Conservation (phyloP, 2,888 invertebrate genomes). For the Tachina grossa region DNA sequence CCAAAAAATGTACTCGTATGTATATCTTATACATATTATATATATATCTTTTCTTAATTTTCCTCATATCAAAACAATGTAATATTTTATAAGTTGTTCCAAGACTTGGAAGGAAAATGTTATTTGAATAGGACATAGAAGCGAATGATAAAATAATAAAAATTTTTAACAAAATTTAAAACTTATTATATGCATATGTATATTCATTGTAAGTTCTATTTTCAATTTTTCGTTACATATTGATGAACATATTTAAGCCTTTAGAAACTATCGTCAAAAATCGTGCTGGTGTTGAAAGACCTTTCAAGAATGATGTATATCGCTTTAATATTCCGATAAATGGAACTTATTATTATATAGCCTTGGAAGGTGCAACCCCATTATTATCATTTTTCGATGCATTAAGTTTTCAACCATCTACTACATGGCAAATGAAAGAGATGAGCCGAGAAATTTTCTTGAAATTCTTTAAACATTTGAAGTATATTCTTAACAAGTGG, state of each 20-base stretch:
- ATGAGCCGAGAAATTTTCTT: slow-evolving; percentile 79
- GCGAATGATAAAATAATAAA: too few relatives aligned
- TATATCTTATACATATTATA: too few relatives aligned
- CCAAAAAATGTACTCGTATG: too few relatives aligned
- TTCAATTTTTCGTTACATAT: not conserved
- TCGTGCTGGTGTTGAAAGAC: slow-evolving; percentile 79
- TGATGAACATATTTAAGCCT: slow-evolving; percentile 68
- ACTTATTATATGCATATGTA: too few relatives aligned
- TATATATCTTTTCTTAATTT: too few relatives aligned
- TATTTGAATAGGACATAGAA: too few relatives aligned
- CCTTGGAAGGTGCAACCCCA: slow-evolving; percentile 80
- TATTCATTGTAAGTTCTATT: too few relatives aligned
- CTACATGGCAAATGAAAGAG: slow-evolving; percentile 77
- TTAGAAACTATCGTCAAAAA: slow-evolving; percentile 74
- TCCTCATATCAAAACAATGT: too few relatives aligned
- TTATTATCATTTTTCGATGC: slow-evolving; percentile 79
- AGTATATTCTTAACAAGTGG: slow-evolving; percentile 74
- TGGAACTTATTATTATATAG: slow-evolving; percentile 76
- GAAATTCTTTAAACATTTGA: slow-evolving; percentile 78
- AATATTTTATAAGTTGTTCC: too few relatives aligned
- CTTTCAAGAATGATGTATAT: slow-evolving; percentile 79
- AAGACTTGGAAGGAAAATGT: too few relatives aligned
- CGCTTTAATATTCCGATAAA: slow-evolving; percentile 74
- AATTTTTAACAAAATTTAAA: too few relatives aligned
- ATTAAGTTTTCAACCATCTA: slow-evolving; percentile 74